These are phyloP conservation scores for Amphiura filiformis DNA, from an alignment of 35 echinoderm and acorn worm species.

Conservation along the genomic window DNA sequence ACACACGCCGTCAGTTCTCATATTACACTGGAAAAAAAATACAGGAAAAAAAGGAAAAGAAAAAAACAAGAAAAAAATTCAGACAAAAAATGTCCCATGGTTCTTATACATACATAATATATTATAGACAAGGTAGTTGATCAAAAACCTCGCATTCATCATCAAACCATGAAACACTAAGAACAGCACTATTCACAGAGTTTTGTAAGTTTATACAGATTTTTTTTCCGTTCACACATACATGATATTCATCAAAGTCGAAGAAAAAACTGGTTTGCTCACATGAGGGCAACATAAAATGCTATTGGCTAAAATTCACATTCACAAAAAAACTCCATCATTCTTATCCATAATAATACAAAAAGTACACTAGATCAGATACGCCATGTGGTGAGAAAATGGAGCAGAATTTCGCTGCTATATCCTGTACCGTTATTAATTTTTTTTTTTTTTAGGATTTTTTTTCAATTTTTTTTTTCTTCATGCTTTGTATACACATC, in stretches of 20 bases:
- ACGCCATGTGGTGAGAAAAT: not conserved
- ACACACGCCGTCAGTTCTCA: conserved; percentile 1
- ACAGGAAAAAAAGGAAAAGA: not conserved
- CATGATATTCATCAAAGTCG: not conserved
- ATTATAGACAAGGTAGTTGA: conserved; percentile 3
- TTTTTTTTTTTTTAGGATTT: not conserved
- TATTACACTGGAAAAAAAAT: not conserved
- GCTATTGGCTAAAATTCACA: conserved; percentile 4
- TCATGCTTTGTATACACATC: not conserved
- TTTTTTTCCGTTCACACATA: not conserved
- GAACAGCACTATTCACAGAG: conserved; percentile 1
- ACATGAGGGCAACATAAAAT: not conserved
- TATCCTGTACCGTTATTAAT: not conserved
- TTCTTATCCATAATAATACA: conserved; percentile 6
- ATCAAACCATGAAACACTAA: not conserved
- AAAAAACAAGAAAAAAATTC: not conserved
- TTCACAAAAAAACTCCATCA: not conserved
- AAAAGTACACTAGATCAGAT: conserved; percentile 1
- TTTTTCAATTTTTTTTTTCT: not conserved
- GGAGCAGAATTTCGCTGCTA: not conserved
- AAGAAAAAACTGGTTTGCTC: not conserved
- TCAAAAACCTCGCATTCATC: conserved; percentile 1
- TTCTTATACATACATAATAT: conserved; percentile 3
- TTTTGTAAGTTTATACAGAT: too few relatives aligned
- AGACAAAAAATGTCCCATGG: not conserved